These are phyloP conservation scores for Apodemia mormo DNA, from an alignment of 2,888 invertebrate species.

Conservation along the genomic window DNA sequence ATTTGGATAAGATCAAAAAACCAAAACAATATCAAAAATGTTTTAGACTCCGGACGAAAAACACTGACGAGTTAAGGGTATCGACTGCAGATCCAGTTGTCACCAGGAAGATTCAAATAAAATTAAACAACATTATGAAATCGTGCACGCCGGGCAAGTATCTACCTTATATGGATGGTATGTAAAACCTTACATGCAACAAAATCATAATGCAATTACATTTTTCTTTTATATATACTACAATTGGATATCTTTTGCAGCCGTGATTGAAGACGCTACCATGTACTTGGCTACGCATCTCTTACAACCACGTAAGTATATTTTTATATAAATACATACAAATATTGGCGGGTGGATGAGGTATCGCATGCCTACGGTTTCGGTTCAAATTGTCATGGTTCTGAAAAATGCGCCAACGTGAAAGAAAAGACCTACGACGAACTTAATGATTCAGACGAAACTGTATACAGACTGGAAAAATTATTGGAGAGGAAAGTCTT, in stretches of 20 bases:
- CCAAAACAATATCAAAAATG: neutral
- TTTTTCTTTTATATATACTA: too few species aligned
- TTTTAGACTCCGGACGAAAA: conserved; percentile 58
- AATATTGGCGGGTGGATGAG: too few species aligned
- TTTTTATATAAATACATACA: neutral
- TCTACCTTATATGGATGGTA: conserved; percentile 54
- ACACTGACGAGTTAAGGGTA: conserved; percentile 55
- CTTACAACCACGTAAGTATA: conserved; percentile 58
- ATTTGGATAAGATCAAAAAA: neutral
- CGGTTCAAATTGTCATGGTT: too few species aligned
- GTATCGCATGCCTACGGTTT: too few species aligned
- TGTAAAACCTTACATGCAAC: too few species aligned
- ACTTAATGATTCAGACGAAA: too few species aligned
- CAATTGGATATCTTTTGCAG: conserved; percentile 46
- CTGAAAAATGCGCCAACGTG: too few species aligned
- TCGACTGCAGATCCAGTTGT: conserved; percentile 60
- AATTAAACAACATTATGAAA: conserved; percentile 54
- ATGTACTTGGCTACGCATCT: conserved; percentile 61
- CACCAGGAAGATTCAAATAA: conserved; percentile 64
- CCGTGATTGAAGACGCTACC: conserved; percentile 61
- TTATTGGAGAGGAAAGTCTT: too few species aligned
- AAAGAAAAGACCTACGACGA: too few species aligned
- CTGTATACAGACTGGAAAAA: too few species aligned
- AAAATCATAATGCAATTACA: too few species aligned
- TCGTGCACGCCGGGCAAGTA: conserved; percentile 47